Conservation (phyloP, 2,888 invertebrate species). For the Aplocera efformata region DNA sequence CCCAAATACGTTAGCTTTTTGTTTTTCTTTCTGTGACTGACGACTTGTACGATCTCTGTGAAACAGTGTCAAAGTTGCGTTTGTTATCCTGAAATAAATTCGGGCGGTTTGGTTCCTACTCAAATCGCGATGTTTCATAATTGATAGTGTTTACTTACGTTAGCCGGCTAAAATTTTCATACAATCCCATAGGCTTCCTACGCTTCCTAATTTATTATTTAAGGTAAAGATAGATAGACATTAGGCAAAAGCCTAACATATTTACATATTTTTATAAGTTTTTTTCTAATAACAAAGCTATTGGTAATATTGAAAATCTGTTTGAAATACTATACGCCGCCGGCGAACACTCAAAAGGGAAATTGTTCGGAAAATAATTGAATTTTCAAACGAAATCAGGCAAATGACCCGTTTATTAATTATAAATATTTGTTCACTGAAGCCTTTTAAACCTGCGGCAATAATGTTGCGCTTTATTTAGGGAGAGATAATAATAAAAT, state of each 20-base stretch:
- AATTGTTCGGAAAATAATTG: constrained; percentile 42
- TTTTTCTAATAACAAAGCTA: neutral
- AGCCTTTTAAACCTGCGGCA: constrained; percentile 27
- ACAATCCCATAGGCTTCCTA: too few relatives aligned
- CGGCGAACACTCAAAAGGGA: constrained; percentile 25
- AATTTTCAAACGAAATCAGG: constrained; percentile 44
- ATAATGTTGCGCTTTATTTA: constrained; percentile 21
- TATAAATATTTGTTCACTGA: constrained; percentile 36
- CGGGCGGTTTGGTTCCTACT: too few relatives aligned
- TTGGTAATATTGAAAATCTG: constrained; percentile 30
- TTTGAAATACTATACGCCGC: constrained; percentile 24
- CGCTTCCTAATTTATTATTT: too few relatives aligned
- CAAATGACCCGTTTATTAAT: constrained; percentile 48
- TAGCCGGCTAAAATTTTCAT: too few relatives aligned
- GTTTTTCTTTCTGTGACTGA: constrained; percentile 21
- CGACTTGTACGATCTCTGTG: constrained; percentile 10
- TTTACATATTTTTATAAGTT: too few relatives aligned
- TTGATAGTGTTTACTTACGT: too few relatives aligned
- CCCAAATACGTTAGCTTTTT: constrained; percentile 26
- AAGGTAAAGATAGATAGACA: too few relatives aligned
- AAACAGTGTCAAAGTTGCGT: neutral
- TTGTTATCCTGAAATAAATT: too few relatives aligned
- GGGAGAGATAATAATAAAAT: too few relatives aligned
- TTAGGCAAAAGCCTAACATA: too few relatives aligned
- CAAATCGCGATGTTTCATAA: too few relatives aligned